Conservation (phyloP, 2,888 invertebrate species). For the Acrocera orbiculus region DNA sequence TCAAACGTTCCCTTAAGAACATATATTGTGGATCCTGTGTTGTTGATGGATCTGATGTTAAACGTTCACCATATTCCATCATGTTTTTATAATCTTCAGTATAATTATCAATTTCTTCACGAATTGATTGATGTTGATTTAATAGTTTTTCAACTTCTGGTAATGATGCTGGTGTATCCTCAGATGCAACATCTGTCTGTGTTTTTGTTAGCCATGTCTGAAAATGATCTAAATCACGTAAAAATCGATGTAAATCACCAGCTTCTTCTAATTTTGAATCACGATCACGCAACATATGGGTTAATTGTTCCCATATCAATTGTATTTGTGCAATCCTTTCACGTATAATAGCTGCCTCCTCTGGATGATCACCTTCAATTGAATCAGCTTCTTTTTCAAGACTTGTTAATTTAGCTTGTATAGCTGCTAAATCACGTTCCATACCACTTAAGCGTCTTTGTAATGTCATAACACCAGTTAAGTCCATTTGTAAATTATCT, state of each 20-base stretch:
- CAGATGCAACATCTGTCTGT: slow-evolving; percentile 96
- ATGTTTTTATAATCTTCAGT: slow-evolving; percentile 95
- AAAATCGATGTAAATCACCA: slow-evolving; percentile 93
- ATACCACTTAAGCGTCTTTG: slow-evolving; percentile 91
- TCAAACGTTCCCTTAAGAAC: slow-evolving; percentile 96
- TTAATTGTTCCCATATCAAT: slow-evolving; percentile 89
- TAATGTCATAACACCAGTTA: slow-evolving; percentile 95
- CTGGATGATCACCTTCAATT: slow-evolving; percentile 87
- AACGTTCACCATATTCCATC: slow-evolving; percentile 97
- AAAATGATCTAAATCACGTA: slow-evolving; percentile 98
- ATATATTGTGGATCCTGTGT: slow-evolving; percentile 98
- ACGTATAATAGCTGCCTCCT: slow-evolving; percentile 77
- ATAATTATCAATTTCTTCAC: slow-evolving; percentile 98
- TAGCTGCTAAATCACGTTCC: slow-evolving; percentile 97
- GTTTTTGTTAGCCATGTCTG: slow-evolving; percentile 98
- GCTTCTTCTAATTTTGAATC: slow-evolving; percentile 98
- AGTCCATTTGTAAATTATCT: slow-evolving; percentile 95
- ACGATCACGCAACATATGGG: slow-evolving; percentile 92
- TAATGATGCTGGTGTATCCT: slow-evolving; percentile 82
- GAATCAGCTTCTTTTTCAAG: slow-evolving; percentile 83
- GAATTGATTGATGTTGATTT: slow-evolving; percentile 94
- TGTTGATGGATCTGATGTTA: slow-evolving; percentile 73
- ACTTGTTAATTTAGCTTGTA: slow-evolving; percentile 90
- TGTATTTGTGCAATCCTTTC: slow-evolving; percentile 85
- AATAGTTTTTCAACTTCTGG: slow-evolving; percentile 94